A percentile compares a stretch with the other conserved stretches of the same genome.
phyloP scores from a whole-genome alignment of 2,113 vertebrate species.

The Electrona antarctica region DNA sequence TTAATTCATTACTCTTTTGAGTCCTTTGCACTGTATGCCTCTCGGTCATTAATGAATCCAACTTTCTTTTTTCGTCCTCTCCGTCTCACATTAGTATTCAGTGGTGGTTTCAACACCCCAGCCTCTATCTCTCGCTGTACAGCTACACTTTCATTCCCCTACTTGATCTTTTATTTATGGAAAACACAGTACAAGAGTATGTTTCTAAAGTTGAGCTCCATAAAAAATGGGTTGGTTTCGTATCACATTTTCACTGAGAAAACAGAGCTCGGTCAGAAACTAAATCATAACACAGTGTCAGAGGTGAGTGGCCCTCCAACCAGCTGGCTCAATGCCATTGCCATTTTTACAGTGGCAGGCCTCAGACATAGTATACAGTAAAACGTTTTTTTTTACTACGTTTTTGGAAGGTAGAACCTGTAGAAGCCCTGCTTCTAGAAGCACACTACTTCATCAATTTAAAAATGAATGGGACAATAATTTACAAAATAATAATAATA shows the following conservation, averaged over 20 bases:
- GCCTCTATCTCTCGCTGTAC: neutral
- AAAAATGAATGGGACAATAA: too few species aligned
- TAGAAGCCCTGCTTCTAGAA: too few species aligned
- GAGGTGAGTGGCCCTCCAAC: slow-evolving; percentile 63
- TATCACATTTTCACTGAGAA: neutral
- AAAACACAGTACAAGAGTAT: slow-evolving; percentile 21
- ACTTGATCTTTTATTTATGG: slow-evolving; percentile 46
- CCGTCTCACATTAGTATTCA: slow-evolving; percentile 8
- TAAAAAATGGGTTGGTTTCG: slow-evolving; percentile 6
- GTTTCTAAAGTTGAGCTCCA: slow-evolving; percentile 30
- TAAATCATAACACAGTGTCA: slow-evolving; percentile 15
- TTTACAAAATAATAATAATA: too few species aligned
- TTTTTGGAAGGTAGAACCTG: too few species aligned
- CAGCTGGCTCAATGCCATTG: slow-evolving; percentile 46
- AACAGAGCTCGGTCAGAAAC: slow-evolving; percentile 20
- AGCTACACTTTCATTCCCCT: slow-evolving; percentile 7
- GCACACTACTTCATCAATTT: too few species aligned
- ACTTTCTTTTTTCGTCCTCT: slow-evolving; percentile 16
- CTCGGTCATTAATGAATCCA: slow-evolving; percentile 15
- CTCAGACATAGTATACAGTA: too few species aligned
- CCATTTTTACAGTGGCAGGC: slow-evolving; percentile 8
- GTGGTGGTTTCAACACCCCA: slow-evolving; percentile 21
- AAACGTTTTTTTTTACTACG: too few species aligned
- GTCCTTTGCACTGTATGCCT: slow-evolving; percentile 13
- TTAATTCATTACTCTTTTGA: slow-evolving; percentile 17